phyloP scores from a whole-genome alignment of 2,888 invertebrate species.

The Periphyllus acericola region DNA sequence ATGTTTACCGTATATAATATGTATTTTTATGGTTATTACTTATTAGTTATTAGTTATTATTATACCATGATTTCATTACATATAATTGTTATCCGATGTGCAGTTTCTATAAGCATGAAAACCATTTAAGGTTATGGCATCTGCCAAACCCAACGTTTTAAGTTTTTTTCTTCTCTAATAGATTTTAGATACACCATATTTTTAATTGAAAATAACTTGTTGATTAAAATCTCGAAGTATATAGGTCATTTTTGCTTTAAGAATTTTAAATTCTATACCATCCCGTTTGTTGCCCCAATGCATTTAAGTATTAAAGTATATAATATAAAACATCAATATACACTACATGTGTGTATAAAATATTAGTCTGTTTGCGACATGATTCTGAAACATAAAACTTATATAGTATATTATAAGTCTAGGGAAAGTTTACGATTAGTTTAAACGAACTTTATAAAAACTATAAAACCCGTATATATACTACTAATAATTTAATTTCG shows the following conservation, averaged over 20 bases:
- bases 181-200: not conserved
- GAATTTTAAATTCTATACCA: not conserved
- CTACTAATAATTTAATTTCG: conserved; percentile 10
- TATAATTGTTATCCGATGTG: not conserved
- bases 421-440: too few relatives aligned
- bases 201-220: not conserved
- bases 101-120: not conserved
- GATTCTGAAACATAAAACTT: not conserved
- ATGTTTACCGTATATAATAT: not conserved
- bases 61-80: not conserved
- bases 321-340: not conserved
- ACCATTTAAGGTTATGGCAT: not conserved
- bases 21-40: not conserved
- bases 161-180: not conserved
- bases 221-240: not conserved
- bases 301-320: not conserved
- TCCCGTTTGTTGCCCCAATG: not conserved
- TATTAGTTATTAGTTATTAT: not conserved
- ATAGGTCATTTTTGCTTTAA: not conserved
- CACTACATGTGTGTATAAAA: not conserved
- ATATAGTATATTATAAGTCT: not conserved
- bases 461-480: conserved; percentile 14
- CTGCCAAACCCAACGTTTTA: not conserved
- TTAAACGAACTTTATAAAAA: conserved; percentile 5
- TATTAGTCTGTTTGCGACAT: not conserved